Base-by-base conservation (phyloP, 2,797 vertebrate species). In the Propithecus deckenii region DNA sequence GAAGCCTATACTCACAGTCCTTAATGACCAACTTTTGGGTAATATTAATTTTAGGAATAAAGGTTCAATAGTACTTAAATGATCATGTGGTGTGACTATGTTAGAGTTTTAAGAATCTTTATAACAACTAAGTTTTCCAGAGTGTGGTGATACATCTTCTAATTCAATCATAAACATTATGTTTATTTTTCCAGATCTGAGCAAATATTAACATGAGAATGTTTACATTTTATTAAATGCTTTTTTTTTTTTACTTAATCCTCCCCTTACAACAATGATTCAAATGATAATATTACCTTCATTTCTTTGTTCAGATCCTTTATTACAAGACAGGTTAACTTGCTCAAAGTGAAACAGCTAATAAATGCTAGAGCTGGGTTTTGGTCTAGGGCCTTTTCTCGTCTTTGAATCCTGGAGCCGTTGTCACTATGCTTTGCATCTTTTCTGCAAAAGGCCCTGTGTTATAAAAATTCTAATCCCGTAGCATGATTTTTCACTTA, bases 261-360 rank as follows among this genome's bases (percentile, higher is more conserved):
- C 5, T 72, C 15, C 12, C 8, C 7, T 81, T 4, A 74, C 7
- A 78, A 86, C 18, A 46, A 50, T 76, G 78, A 92, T 79, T 86
- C 84, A 86, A 46, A 89, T 86, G 50, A 71, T 83, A 61, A 67
- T 72, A 3, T 71, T 92, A 57, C 32, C 63, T 94, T 95, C 84
- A n/a, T 28, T 92, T 84, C 11, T 96, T 55, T 85, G 20, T 30
- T 84, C 50, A 69, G 38, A 41, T 93, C 35, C n/a, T 57, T 89
- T 61, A 86, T 96, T 95, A n/a, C 50, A 94, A 15, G 30, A 91
- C n/a, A 92, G 28, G 7, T 74, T 96, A 78, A 86, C 48, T 74
- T 79, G 11, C 46, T 96, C 15, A 46, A 48, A 76, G 25, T 79
- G 12, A 83, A 91, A 93, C 0, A 96, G 28, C 1, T 78, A 63